phyloP scores from a whole-genome alignment of 2,797 vertebrate species.

The Chelmon rostratus region DNA sequence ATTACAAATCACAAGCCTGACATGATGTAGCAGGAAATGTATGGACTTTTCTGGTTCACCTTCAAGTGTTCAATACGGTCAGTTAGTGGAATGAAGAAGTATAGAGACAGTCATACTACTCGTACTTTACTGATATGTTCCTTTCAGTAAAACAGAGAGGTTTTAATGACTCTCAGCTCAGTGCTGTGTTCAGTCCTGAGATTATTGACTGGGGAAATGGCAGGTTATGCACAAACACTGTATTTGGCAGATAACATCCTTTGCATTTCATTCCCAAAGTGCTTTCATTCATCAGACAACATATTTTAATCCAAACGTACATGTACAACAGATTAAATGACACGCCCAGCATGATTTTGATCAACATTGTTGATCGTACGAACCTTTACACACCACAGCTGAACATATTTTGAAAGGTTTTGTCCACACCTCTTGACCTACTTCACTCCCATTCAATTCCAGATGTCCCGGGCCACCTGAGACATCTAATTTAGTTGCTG shows the following conservation, averaged over 20 bases:
- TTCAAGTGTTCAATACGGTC: neutral
- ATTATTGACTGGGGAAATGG: neutral
- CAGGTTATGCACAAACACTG: neutral
- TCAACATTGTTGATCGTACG: neutral
- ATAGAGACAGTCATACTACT: neutral
- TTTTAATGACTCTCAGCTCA: neutral
- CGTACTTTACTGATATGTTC: neutral
- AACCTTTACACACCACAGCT: neutral
- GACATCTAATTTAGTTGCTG: neutral
- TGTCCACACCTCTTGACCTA: neutral
- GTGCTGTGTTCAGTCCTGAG: neutral
- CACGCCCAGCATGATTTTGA: neutral
- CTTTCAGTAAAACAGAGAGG: neutral
- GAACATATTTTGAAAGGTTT: neutral
- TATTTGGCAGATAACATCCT: neutral
- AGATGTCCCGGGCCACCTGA: slow-evolving; percentile 18
- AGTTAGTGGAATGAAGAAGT: slow-evolving; percentile 28
- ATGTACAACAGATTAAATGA: neutral
- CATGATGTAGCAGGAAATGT: slow-evolving; percentile 33
- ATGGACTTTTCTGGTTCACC: slow-evolving; percentile 9
- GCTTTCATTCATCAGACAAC: neutral
- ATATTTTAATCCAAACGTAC: neutral
- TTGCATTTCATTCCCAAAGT: neutral
- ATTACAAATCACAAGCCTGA: slow-evolving; percentile 42
- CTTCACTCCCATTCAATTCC: slow-evolving; percentile 9